These are phyloP conservation scores for Hirtodrosophila duncani DNA, from an alignment of 2,888 invertebrate species.

Conservation along the genomic window DNA sequence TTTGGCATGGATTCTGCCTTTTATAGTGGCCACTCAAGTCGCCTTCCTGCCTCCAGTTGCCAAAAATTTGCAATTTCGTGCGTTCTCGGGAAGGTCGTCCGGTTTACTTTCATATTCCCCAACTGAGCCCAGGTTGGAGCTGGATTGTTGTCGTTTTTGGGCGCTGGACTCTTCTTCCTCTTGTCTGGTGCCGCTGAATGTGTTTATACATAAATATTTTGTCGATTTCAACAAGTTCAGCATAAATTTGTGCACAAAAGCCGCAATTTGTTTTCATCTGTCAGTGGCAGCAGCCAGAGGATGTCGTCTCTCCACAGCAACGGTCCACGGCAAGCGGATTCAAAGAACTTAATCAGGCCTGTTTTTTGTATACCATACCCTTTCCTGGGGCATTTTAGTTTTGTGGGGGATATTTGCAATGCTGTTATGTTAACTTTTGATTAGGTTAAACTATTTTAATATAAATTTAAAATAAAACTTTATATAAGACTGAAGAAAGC, in stretches of 20 bases:
- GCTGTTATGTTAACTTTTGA: no score
- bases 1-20: conserved; percentile 64
- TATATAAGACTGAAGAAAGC: no score
- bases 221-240: conserved; percentile 70
- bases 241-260: conserved; percentile 72
- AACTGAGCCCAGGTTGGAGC: neutral
- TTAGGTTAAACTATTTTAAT: no score
- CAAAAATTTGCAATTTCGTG: conserved; percentile 55
- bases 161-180: conserved; percentile 32
- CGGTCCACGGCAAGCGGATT: conserved; percentile 11
- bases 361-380: neutral
- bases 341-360: conserved; percentile 46
- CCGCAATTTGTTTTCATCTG: conserved; percentile 73
- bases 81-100: conserved; percentile 76
- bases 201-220: conserved; percentile 61
- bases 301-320: conserved; percentile 27
- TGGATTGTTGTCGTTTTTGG: conserved; percentile 29
- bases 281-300: conserved; percentile 21
- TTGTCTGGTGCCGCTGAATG: conserved; percentile 1
- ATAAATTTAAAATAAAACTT: no score
- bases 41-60: conserved; percentile 33
- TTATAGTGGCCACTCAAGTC: conserved; percentile 54
- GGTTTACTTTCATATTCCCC: conserved; percentile 75
- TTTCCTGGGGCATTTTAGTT: no score
- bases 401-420: no score